Evolutionary conservation across 2,888 invertebrate genomes (phyloP).

Genomic region (Exephanes ischioxanthus): DNA sequence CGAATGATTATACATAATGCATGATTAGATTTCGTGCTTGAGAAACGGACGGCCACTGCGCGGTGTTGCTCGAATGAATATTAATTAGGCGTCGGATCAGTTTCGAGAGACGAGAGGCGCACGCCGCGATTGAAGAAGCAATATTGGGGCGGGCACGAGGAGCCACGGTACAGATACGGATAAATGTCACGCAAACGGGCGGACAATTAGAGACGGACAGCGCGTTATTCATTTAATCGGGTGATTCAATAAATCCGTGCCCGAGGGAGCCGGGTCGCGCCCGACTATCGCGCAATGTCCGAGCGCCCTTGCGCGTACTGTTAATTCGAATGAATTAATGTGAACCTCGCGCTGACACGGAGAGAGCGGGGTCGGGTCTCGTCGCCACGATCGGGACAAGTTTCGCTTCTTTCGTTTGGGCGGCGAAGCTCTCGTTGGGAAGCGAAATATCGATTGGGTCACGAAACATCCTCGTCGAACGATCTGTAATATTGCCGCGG

Average conservation of each 20-base stretch:
- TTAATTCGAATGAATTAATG: conserved; percentile 84
- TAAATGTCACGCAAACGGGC: conserved; percentile 59
- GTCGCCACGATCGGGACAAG: conserved; percentile 4
- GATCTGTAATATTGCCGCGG: background rate
- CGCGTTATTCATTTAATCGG: conserved; percentile 81
- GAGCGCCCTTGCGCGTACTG: conserved; percentile 69
- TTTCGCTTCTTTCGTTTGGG: conserved; percentile 5
- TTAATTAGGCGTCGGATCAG: conserved; percentile 43
- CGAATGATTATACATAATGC: conserved; percentile 8
- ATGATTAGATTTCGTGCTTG: conserved; percentile 27
- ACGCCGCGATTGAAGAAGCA: conserved; percentile 33
- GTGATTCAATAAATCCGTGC: conserved; percentile 85
- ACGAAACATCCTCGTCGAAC: background rate
- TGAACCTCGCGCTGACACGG: conserved; percentile 80
- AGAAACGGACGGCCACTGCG: conserved; percentile 13
- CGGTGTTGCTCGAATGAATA: conserved; percentile 40
- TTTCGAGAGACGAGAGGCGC: conserved; percentile 17
- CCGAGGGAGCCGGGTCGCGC: conserved; percentile 76
- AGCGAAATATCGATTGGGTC: background rate
- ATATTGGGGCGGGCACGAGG: conserved; percentile 8
- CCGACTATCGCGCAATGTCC: conserved; percentile 75
- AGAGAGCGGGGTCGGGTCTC: conserved; percentile 74
- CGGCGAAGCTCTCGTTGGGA: background rate
- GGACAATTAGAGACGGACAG: conserved; percentile 69
- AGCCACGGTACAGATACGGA: conserved; percentile 7